Conservation (phyloP, 1,140 invertebrate genomes). For the Bombus difficillimus region DNA sequence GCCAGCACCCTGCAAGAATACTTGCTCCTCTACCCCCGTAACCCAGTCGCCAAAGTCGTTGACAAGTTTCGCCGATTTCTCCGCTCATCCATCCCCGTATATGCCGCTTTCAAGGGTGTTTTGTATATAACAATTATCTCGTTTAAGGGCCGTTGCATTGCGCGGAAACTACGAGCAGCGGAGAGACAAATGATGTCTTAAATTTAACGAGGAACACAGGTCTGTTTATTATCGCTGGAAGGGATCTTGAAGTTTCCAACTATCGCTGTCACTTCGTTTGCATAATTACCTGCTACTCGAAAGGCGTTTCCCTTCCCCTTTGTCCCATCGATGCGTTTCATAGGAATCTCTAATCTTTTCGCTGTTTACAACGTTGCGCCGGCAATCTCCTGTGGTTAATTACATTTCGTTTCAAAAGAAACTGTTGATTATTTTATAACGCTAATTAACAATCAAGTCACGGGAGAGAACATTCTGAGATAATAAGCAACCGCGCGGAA, state of each 20-base stretch:
- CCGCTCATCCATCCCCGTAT: conserved; percentile 30
- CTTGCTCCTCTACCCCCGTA: conserved; percentile 38
- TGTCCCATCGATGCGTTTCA: neutral
- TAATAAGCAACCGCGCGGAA: too few relatives aligned
- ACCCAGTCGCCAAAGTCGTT: conserved; percentile 53
- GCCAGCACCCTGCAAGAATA: conserved; percentile 49
- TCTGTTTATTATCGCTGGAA: conserved; percentile 21
- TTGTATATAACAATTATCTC: conserved; percentile 57
- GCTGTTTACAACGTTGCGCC: too few relatives aligned
- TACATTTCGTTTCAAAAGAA: neutral
- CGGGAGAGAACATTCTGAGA: too few relatives aligned
- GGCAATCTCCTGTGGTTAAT: neutral
- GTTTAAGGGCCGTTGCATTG: conserved; percentile 4
- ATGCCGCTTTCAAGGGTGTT: conserved; percentile 50
- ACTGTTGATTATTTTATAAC: too few relatives aligned
- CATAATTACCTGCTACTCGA: neutral
- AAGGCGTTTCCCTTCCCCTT: neutral
- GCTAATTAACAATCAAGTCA: too few relatives aligned
- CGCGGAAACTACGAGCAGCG: neutral
- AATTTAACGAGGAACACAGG: conserved; percentile 35
- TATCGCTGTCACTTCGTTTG: conserved; percentile 19
- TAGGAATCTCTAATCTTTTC: neutral
- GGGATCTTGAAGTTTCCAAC: neutral
- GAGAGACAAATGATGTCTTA: conserved; percentile 32
- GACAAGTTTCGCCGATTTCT: conserved; percentile 45